A percentile compares a stretch with the other conserved stretches of the same genome.
phyloP scores from a whole-genome alignment of 2,888 invertebrate species.

The Trichacis sp. region DNA sequence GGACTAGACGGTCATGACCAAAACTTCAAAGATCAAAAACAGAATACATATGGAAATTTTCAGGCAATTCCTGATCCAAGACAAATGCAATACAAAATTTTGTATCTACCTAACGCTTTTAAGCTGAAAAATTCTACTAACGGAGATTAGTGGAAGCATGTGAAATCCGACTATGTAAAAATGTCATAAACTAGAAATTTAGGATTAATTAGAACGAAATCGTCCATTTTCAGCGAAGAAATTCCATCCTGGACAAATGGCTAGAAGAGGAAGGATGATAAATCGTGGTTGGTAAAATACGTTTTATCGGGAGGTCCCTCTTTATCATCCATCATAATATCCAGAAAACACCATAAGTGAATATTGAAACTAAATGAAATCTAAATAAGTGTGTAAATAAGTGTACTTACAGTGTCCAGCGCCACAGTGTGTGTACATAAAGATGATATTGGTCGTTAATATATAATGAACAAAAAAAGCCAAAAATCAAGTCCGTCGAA shows the following conservation, averaged over 20 bases:
- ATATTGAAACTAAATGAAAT: slow-evolving; percentile 48
- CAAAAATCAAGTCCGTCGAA: too few species aligned
- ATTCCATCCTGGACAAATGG: slow-evolving; percentile 61
- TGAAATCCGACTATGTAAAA: too few species aligned
- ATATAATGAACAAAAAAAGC: too few species aligned
- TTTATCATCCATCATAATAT: slow-evolving; percentile 29
- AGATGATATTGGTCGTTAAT: slow-evolving; percentile 15
- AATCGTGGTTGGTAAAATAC: slow-evolving; percentile 33
- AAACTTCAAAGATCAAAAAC: too few species aligned
- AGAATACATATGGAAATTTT: too few species aligned
- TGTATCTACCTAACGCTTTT: not conserved
- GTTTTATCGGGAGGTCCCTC: slow-evolving; percentile 36
- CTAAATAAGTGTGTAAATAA: slow-evolving; percentile 68
- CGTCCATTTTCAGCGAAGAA: slow-evolving; percentile 57
- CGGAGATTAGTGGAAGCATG: too few species aligned
- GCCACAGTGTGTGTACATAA: slow-evolving; percentile 66
- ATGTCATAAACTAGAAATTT: too few species aligned
- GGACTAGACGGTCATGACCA: too few species aligned
- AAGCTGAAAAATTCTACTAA: not conserved
- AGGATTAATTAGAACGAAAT: too few species aligned
- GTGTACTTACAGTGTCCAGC: slow-evolving; percentile 69
- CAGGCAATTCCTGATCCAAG: too few species aligned
- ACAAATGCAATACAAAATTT: too few species aligned
- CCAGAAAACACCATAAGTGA: slow-evolving; percentile 35
- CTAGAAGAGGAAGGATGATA: slow-evolving; percentile 50